Conservation (phyloP, 2,888 invertebrate genomes). For the Camptogramma bilineatum region DNA sequence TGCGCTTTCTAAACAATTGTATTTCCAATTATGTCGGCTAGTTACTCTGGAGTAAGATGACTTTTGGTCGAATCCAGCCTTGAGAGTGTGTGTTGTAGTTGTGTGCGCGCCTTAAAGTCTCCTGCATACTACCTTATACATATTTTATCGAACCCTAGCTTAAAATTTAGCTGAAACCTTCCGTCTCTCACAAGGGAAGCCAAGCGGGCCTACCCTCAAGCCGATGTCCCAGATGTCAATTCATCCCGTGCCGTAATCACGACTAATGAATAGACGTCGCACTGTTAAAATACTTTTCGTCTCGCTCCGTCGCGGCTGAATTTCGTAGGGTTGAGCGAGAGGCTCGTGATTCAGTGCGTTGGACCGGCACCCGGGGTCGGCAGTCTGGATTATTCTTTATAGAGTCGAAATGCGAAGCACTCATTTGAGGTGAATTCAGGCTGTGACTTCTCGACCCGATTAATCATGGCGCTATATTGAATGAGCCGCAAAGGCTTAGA, state of each 20-base stretch:
- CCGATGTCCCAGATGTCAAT: slow-evolving; percentile 81
- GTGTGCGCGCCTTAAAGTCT: slow-evolving; percentile 39
- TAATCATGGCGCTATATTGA: slow-evolving; percentile 64
- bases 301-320: slow-evolving; percentile 61
- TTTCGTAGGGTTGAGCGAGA: slow-evolving; percentile 64
- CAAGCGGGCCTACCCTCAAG: slow-evolving; percentile 62
- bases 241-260: slow-evolving; percentile 78
- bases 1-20: too few species aligned
- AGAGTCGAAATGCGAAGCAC: slow-evolving; percentile 80
- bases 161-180: slow-evolving; percentile 76
- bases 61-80: too few species aligned
- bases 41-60: too few species aligned
- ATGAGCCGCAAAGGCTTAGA: slow-evolving; percentile 27
- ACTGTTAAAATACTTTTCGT: slow-evolving; percentile 63
- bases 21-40: too few species aligned
- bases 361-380: slow-evolving; percentile 68
- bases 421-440: slow-evolving; percentile 78
- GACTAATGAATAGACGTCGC: slow-evolving; percentile 82
- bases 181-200: slow-evolving; percentile 67
- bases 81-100: slow-evolving; percentile 24
- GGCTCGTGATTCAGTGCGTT: slow-evolving; percentile 58
- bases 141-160: slow-evolving; percentile 67
- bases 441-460: slow-evolving; percentile 78
- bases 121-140: slow-evolving; percentile 51
- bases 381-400: slow-evolving; percentile 81